Evolutionary conservation across 2,797 vertebrate genomes (phyloP).

Genomic region (Gallinago nigripennis): DNA sequence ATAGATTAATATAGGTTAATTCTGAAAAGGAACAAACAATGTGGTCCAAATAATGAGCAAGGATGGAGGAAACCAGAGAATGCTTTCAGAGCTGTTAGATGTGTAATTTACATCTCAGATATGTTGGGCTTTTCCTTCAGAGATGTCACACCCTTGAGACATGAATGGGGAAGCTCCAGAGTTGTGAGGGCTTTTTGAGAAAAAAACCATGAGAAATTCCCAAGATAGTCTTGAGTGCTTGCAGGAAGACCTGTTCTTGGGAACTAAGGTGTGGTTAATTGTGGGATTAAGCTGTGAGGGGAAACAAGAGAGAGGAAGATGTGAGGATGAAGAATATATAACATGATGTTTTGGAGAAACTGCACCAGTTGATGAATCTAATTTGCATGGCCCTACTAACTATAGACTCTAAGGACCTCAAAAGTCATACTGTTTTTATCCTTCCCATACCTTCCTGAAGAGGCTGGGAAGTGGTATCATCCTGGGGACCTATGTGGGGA

Average conservation of each 20-base stretch:
- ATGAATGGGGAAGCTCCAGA: neutral
- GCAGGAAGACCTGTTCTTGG: neutral
- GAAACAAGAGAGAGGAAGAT: neutral
- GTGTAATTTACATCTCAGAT: neutral
- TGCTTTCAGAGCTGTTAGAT: neutral
- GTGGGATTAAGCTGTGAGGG: neutral
- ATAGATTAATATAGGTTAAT: constrained; percentile 34
- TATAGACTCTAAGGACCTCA: neutral
- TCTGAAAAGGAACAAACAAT: neutral
- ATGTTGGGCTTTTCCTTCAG: neutral
- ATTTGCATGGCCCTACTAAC: neutral
- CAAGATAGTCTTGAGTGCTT: neutral
- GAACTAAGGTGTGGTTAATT: neutral
- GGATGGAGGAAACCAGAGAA: neutral
- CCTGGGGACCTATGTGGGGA: neutral
- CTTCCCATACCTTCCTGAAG: neutral
- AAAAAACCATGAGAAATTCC: neutral
- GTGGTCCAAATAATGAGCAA: neutral
- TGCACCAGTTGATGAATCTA: no score
- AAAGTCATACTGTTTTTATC: neutral
- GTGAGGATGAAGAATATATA: neutral
- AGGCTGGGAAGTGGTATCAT: neutral
- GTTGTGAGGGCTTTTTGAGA: neutral
- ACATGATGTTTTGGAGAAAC: neutral
- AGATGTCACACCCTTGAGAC: neutral